These are phyloP conservation scores for Salvator merianae DNA, from an alignment of 2,113 vertebrate genomes.

Conservation along the genomic window DNA sequence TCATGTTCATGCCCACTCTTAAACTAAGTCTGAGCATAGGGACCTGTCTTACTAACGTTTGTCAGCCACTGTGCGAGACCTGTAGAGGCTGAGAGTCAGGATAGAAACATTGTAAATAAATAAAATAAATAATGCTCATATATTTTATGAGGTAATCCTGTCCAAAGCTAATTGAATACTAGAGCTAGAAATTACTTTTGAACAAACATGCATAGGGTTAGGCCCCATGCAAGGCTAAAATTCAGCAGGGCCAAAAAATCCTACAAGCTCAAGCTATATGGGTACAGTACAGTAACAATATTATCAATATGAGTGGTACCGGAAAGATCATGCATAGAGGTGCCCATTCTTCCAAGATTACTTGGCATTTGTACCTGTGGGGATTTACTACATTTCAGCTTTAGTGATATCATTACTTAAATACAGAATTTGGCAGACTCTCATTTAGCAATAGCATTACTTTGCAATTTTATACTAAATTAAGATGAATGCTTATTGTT, in stretches of 20 bases:
- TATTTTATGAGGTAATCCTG: neutral
- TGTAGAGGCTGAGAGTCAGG: no score
- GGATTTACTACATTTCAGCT: no score
- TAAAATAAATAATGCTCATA: no score
- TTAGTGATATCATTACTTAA: neutral
- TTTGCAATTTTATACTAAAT: neutral
- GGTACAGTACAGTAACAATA: neutral
- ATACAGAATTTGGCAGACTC: neutral
- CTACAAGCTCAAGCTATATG: neutral
- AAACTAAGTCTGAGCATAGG: no score
- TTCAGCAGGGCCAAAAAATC: neutral
- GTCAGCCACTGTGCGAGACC: no score
- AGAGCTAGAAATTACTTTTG: neutral
- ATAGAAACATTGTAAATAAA: no score
- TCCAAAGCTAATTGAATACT: neutral
- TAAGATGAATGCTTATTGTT: neutral
- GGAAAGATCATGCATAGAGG: neutral
- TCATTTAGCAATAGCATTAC: neutral
- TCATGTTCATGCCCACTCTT: no score
- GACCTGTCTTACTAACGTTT: no score
- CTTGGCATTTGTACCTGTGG: neutral
- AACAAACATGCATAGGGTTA: neutral
- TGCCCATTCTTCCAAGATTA: neutral
- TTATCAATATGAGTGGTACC: neutral
- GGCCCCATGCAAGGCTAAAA: neutral